Evolutionary conservation across 2,113 vertebrate species (phyloP), one percentile per base, ranked within the genome.

Genomic region (Sprattus sprattus): DNA sequence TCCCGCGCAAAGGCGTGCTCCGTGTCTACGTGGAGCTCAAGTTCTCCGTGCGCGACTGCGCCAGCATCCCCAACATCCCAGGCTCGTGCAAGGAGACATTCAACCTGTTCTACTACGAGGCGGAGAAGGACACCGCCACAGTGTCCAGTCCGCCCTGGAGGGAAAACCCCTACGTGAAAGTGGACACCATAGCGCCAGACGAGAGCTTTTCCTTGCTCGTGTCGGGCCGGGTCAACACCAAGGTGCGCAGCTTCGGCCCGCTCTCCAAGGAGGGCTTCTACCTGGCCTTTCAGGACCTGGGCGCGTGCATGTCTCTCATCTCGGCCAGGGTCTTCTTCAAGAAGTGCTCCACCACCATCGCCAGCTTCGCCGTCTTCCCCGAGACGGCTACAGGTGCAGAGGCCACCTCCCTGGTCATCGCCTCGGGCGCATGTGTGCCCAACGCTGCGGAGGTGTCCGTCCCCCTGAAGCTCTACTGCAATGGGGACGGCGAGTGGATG

Each of bases 1-100:
- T 99, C 87, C 95, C 95, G 49, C 96, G 97, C 47, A 95, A 94
- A 82, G 97, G 97, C 0, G 97, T 99, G 46, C 97, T 99, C 88
- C 96, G 98, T 0, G 96, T 99, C 91, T 99, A 99, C 0, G 97
- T 99, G 93, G 98, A 99, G 91, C 96, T 99, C 91, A 99, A 99
- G 91, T 99, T 99, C 91, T 99, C 98, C 0, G 98, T 99, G 13
- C 95, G 98, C 0, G 98, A 99, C 94, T 99, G 98, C 57, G 98
- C 97, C 87, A 99, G 98, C 93, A 99, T 99, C 86, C 98, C 98
- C 78, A 99, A 99, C 92, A 99, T 99, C 91, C 97, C 98, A 0
- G 98, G 98, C 87, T 99, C 98, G 91, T 99, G 98, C 94, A 99
- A 99, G 92, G 98, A 99, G 93, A 99, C 98, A 84, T 99, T 99